Conservation (phyloP, 2,888 invertebrate species). For the Metellina segmentata region DNA sequence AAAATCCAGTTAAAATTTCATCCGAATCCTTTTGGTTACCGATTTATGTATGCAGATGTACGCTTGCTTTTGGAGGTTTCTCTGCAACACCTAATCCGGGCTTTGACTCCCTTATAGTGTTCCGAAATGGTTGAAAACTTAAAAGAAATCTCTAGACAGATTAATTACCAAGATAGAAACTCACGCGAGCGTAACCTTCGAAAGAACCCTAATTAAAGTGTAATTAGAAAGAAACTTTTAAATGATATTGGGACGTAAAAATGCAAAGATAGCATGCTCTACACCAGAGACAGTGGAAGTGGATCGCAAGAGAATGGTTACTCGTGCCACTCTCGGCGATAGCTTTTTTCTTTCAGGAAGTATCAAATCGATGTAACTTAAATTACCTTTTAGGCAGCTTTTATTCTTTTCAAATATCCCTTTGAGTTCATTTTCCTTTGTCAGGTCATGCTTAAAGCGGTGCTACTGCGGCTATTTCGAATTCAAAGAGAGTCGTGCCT, state of each 20-base stretch:
- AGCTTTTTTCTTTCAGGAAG: slow-evolving; percentile 26
- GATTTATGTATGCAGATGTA: not conserved
- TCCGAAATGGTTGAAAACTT: slow-evolving; percentile 21
- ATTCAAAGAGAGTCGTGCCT: no score
- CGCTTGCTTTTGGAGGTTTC: not conserved
- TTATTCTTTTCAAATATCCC: not conserved
- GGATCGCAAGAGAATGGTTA: not conserved
- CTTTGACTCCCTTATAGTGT: slow-evolving; percentile 44
- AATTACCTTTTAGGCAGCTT: not conserved
- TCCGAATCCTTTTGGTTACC: no score
- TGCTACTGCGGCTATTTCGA: no score
- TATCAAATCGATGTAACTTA: not conserved
- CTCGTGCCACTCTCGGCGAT: not conserved
- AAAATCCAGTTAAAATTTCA: not conserved
- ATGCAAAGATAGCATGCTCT: slow-evolving; percentile 32
- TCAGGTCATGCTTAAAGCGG: not conserved
- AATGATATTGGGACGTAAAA: slow-evolving; percentile 56
- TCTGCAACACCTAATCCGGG: not conserved
- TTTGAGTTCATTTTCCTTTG: not conserved
- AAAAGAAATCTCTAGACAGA: slow-evolving; percentile 47
- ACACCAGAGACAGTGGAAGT: slow-evolving; percentile 16
- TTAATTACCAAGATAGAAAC: slow-evolving; percentile 66
- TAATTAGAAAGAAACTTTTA: slow-evolving; percentile 69
- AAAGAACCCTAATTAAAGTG: slow-evolving; percentile 65
- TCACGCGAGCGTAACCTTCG: slow-evolving; percentile 56